A percentile compares a stretch with the other conserved stretches of the same genome.
These are phyloP conservation scores for Toxotes jaculatrix DNA, from an alignment of 2,113 vertebrate genomes.

Conservation along the genomic window DNA sequence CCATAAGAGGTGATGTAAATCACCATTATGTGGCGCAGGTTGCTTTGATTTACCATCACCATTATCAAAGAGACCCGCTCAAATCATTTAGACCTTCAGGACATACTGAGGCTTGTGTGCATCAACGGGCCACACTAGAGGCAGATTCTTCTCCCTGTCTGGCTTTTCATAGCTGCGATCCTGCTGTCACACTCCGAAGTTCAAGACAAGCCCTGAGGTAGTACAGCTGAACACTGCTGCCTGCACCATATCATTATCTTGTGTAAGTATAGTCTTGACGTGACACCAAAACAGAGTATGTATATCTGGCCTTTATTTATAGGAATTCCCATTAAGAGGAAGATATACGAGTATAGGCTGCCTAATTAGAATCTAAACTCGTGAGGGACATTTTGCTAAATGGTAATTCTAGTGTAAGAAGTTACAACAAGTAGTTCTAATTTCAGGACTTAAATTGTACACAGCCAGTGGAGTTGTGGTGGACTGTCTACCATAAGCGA, in stretches of 20 bases:
- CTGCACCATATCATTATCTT: constrained; percentile 77
- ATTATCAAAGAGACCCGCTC: constrained; percentile 70
- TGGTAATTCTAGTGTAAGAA: constrained; percentile 72
- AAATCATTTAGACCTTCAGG: constrained; percentile 56
- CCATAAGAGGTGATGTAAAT: constrained; percentile 71
- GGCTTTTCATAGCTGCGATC: constrained; percentile 53
- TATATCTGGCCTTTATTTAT: constrained; percentile 78
- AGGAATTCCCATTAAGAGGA: constrained; percentile 76
- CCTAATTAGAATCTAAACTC: constrained; percentile 78
- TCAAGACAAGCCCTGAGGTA: constrained; percentile 67
- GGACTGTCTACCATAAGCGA: constrained; percentile 29
- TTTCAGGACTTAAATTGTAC: constrained; percentile 74
- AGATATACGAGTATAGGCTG: constrained; percentile 74
- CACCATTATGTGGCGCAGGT: constrained; percentile 59
- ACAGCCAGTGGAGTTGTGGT: constrained; percentile 43
- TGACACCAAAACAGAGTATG: constrained; percentile 73
- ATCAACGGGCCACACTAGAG: constrained; percentile 23
- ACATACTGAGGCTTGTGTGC: constrained; percentile 34
- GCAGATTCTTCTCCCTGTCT: constrained; percentile 25
- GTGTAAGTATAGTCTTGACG: constrained; percentile 78
- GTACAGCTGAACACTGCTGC: constrained; percentile 60
- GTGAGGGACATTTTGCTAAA: constrained; percentile 63
- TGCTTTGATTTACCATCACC: constrained; percentile 74
- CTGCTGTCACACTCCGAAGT: constrained; percentile 62
- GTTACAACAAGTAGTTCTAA: constrained; percentile 62